Conservation (phyloP, 2,888 invertebrate species). For the Germaria angustata region DNA sequence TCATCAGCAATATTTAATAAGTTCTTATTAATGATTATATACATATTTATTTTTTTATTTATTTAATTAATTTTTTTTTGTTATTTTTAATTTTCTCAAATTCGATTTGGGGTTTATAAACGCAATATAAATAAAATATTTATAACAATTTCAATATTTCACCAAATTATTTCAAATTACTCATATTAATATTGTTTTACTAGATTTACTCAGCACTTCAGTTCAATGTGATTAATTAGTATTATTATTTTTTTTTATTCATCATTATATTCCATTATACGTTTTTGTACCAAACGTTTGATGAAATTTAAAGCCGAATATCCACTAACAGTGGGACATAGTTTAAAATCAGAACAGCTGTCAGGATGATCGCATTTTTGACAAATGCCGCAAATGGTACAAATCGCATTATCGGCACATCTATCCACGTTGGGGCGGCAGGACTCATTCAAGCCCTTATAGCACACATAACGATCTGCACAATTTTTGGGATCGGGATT, state of each 20-base stretch:
- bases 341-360: conserved; percentile 55
- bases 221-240: background rate
- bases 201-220: background rate
- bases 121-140: background rate
- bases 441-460: conserved; percentile 46
- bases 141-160: background rate
- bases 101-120: background rate
- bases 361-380: conserved; percentile 60
- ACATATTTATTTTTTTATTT: no score
- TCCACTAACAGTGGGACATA: conserved; percentile 29
- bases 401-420: conserved; percentile 59
- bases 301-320: conserved; percentile 28
- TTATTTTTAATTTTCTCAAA: no score
- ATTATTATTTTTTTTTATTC: background rate
- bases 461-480: conserved; percentile 60
- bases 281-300: conserved; percentile 47
- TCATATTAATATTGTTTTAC: background rate
- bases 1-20: background rate
- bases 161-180: background rate
- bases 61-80: no score
- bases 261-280: conserved; percentile 17
- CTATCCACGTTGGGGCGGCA: conserved; percentile 43
- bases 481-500: conserved; percentile 58
- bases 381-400: conserved; percentile 60
- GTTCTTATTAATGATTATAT: background rate